Base-by-base conservation (phyloP, 2,113 vertebrate genomes). In the Corythoichthys intestinalis region DNA sequence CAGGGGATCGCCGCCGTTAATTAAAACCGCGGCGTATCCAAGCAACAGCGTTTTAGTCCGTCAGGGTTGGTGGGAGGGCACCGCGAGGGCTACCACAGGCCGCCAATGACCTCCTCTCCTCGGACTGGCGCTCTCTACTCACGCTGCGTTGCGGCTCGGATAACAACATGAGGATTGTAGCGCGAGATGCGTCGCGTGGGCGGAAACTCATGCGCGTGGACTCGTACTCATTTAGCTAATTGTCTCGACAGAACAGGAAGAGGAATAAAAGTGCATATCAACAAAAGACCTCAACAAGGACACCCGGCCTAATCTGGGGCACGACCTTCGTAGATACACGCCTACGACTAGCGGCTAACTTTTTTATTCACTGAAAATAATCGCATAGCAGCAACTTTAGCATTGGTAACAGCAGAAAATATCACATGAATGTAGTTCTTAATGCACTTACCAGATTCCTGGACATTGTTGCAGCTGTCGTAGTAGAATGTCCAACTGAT, bases 11-110 rank as follows among this genome's bases (percentile, higher is more conserved):
- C 53, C 67, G 81, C 65, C 67, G 63, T 75, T 89, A 76, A 89
- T 89, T 86, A 81, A 78, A 83, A 82, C 71, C 67, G 66, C 73
- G 34, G 57, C 12, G 84, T 86, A 73, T 79, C 89, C 71, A 84
- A 69, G 85, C 81, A 88, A 87, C 82, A 70, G 75, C 38, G 70
- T 53, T 53, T 53, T n/a, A 6, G 56, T 58, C 53, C 12, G 56
- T 12, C 35, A 7, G 28, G 56, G 56, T 6, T 13, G 41, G 46
- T 38, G 57, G 53, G 44, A 1, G 58, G 2, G 47, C 70, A 48
- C 53, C 6, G 37, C 37, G 71, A 57, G 53, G 77, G 72, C 67
- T 70, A 28, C 82, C 79, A 71, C 0, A 41, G 69, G 73, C 60
- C 67, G n/a, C 20, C 74, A 47, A 60, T 41, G 70, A 79, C 67